These are phyloP conservation scores for Notoglanidium macrostoma DNA, from an alignment of 2,797 vertebrate genomes.

Conservation along the genomic window DNA sequence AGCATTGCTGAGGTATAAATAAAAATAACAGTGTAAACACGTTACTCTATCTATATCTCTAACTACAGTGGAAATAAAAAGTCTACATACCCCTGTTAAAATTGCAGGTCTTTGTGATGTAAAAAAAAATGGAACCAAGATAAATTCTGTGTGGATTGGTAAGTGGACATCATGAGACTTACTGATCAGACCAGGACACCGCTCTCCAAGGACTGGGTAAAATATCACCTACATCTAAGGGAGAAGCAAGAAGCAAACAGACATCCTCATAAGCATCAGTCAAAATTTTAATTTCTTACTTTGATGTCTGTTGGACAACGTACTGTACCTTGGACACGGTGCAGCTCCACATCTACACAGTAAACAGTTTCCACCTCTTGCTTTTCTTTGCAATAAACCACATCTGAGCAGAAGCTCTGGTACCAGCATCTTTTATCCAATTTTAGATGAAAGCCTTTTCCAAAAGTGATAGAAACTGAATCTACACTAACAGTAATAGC, in stretches of 20 bases:
- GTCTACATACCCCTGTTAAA: background rate
- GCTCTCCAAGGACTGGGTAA: no score
- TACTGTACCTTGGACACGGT: conserved; percentile 39
- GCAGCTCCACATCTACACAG: conserved; percentile 26
- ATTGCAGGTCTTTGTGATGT: background rate
- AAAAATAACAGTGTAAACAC: no score
- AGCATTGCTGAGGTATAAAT: no score
- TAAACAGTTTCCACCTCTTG: background rate
- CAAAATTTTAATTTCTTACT: no score
- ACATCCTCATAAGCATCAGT: background rate
- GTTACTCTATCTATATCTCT: background rate
- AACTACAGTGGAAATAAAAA: background rate
- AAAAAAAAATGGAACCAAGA: no score
- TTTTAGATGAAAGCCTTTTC: background rate
- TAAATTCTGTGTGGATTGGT: no score
- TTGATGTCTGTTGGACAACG: background rate
- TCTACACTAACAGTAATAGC: background rate
- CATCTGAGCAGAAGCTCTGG: background rate
- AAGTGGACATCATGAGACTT: no score
- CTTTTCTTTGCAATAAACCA: background rate
- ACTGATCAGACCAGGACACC: no score
- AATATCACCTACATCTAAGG: no score
- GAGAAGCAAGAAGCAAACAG: no score
- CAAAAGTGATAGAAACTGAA: background rate
- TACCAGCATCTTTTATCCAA: accelerated